Conservation (phyloP, 1,140 invertebrate genomes). For the Eciton burchellii region DNA sequence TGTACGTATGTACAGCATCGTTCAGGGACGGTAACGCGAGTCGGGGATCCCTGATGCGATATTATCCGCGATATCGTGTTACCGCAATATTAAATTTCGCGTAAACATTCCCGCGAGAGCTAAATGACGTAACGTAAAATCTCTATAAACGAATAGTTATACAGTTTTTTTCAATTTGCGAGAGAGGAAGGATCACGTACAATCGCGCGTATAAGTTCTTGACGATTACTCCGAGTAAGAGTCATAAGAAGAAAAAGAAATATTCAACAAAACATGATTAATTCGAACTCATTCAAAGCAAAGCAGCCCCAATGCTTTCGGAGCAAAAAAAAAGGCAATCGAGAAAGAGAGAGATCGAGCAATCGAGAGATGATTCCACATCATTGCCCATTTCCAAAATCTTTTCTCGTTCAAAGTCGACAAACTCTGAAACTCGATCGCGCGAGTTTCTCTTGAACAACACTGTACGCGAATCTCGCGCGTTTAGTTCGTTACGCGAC, state of each 20-base stretch:
- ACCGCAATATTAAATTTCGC: constrained; percentile 55
- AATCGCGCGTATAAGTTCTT: background rate
- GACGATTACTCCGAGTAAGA: background rate
- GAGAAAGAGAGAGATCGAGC: too few relatives aligned
- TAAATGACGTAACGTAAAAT: background rate
- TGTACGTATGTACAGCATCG: constrained; percentile 25
- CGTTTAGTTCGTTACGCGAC: constrained; percentile 14
- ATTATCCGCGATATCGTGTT: constrained; percentile 52
- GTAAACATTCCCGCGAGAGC: constrained; percentile 23
- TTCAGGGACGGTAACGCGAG: constrained; percentile 53
- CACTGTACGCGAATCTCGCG: background rate
- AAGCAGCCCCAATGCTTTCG: too few relatives aligned
- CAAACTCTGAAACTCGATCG: background rate
- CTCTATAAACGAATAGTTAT: background rate
- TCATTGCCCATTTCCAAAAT: too few relatives aligned
- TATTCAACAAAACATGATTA: too few relatives aligned
- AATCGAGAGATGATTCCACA: too few relatives aligned
- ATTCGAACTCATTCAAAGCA: too few relatives aligned
- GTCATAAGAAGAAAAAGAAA: background rate
- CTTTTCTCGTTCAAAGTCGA: background rate
- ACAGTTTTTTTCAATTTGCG: background rate
- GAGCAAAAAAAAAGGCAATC: too few relatives aligned
- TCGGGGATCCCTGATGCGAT: constrained; percentile 51
- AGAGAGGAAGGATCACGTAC: background rate
- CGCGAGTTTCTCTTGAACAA: background rate